Evolutionary conservation across 2,797 vertebrate species (phyloP).

Genomic region (Enteromius anoplus): DNA sequence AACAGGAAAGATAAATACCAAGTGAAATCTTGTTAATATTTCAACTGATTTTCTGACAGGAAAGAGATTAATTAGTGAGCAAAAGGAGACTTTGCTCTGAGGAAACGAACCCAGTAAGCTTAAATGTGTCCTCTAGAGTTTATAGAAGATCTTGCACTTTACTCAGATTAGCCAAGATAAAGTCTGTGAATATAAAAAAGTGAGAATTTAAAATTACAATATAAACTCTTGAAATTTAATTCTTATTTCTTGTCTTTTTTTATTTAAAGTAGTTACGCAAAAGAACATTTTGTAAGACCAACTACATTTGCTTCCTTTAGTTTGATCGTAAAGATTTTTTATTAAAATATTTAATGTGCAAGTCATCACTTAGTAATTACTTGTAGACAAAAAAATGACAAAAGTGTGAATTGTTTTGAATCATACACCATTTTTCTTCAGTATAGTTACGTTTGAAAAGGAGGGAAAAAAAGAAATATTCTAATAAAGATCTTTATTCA

Average conservation of each 20-base stretch:
- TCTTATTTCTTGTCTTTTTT: not conserved
- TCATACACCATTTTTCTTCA: not conserved
- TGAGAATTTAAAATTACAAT: not conserved
- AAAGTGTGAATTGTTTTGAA: not conserved
- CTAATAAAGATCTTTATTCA: conserved; percentile 79
- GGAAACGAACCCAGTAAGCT: not conserved
- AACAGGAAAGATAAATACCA: not conserved
- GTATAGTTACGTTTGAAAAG: not conserved
- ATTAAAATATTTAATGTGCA: not conserved
- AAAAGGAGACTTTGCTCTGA: not conserved
- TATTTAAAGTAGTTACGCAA: not conserved
- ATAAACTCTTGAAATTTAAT: not conserved
- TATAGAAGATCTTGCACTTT: not conserved
- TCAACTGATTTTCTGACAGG: not conserved
- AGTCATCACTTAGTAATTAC: not conserved
- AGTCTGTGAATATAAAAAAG: not conserved
- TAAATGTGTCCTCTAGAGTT: not conserved
- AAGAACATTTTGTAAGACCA: not conserved
- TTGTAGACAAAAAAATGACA: not conserved
- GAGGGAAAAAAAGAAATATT: conserved; percentile 34
- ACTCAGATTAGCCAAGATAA: not conserved
- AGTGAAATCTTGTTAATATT: not conserved
- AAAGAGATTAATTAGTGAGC: not conserved
- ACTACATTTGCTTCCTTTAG: not conserved
- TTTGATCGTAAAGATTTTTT: not conserved